Percentiles rank a stretch among this genome's conserved stretches.
These are phyloP conservation scores for Elmis aenea DNA, from an alignment of 2,888 invertebrate genomes.

Conservation along the genomic window DNA sequence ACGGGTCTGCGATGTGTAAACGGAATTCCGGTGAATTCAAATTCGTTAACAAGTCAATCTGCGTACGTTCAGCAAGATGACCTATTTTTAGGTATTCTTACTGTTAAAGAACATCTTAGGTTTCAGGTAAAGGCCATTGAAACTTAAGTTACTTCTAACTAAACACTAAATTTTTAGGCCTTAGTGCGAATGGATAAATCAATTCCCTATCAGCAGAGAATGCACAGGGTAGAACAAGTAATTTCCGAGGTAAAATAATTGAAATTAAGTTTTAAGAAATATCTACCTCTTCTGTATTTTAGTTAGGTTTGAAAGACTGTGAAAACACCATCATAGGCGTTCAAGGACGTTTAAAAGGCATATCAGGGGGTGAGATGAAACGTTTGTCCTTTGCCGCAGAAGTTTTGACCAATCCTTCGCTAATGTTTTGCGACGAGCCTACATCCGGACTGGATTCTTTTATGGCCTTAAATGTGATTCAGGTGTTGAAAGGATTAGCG, in stretches of 20 bases:
- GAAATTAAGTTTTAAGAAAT: constrained; percentile 2
- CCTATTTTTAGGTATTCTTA: constrained; percentile 84
- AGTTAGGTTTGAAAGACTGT: constrained; percentile 85
- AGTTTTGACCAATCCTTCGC: constrained; percentile 87
- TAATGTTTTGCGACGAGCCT: constrained; percentile 96
- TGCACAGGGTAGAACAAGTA: constrained; percentile 79
- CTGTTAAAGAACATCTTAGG: constrained; percentile 82
- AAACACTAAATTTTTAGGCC: constrained; percentile 52
- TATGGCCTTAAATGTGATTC: constrained; percentile 92
- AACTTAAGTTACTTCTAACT: not conserved
- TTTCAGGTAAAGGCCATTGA: constrained; percentile 73
- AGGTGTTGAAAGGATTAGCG: constrained; percentile 70
- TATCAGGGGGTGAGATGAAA: constrained; percentile 96
- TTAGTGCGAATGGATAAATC: constrained; percentile 79
- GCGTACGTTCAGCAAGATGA: constrained; percentile 95
- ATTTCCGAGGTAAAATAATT: constrained; percentile 65
- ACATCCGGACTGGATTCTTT: constrained; percentile 95
- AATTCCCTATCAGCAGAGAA: constrained; percentile 67
- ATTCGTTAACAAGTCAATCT: constrained; percentile 68
- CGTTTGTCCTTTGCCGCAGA: constrained; percentile 95
- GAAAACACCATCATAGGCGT: constrained; percentile 87
- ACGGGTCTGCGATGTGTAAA: constrained; percentile 61
- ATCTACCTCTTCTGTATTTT: constrained; percentile 22
- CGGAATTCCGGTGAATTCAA: constrained; percentile 68
- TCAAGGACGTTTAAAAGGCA: constrained; percentile 81